phyloP scores from a whole-genome alignment of 2,113 vertebrate species.

The Mirza zaza region DNA sequence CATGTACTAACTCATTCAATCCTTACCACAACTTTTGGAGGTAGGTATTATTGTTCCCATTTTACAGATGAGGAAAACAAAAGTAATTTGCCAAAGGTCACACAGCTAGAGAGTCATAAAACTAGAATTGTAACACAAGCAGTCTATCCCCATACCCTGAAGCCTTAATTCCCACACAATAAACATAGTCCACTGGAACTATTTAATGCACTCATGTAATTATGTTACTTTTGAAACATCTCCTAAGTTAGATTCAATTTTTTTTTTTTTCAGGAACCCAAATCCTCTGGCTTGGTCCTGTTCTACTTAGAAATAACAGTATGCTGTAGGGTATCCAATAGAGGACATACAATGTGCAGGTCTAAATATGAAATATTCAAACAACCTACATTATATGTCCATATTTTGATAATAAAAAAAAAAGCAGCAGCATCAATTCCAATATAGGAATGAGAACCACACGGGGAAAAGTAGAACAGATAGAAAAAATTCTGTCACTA shows the following conservation, averaged over 20 bases:
- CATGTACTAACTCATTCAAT: background rate
- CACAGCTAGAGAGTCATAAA: background rate
- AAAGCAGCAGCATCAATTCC: background rate
- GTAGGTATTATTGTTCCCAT: background rate
- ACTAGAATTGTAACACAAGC: background rate
- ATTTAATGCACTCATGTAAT: background rate
- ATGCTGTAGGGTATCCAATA: background rate
- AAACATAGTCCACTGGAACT: background rate
- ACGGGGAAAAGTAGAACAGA: background rate
- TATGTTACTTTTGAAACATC: background rate
- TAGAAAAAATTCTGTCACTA: background rate
- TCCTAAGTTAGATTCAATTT: background rate
- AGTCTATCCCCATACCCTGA: background rate
- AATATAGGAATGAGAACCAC: background rate
- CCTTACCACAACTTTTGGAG: conserved; percentile 1
- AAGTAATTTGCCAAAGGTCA: background rate
- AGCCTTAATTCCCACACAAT: background rate
- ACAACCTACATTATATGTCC: background rate
- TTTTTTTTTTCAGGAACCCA: background rate
- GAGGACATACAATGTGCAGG: background rate
- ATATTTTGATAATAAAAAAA: background rate
- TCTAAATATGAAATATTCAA: background rate
- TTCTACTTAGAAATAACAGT: background rate
- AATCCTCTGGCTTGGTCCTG: background rate
- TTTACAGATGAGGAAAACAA: conserved; percentile 28